Conservation (phyloP, 1,140 invertebrate genomes). For the Drosophila tristis region DNA sequence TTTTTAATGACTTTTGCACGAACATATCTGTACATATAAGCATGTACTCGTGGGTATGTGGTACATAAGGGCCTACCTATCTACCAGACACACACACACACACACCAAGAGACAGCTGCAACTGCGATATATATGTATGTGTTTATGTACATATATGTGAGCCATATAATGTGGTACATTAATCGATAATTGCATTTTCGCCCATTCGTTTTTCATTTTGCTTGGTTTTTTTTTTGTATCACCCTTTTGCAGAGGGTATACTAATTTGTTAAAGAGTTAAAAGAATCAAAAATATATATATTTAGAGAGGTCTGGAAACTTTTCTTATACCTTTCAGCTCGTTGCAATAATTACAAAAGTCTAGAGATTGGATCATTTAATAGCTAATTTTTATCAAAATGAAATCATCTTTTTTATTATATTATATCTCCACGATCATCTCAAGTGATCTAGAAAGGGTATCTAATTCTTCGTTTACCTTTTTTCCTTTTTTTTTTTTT, state of each 20-base stretch:
- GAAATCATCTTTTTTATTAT: no score
- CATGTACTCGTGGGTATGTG: constrained; percentile 13
- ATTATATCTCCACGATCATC: no score
- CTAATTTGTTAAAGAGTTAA: no score
- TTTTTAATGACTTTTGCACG: constrained; percentile 58
- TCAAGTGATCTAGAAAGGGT: no score
- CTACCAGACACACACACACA: constrained; percentile 26
- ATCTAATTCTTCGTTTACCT: neutral
- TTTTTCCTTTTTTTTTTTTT: constrained; percentile 2
- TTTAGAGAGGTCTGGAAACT: no score
- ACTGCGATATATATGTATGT: constrained; percentile 1
- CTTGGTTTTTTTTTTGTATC: constrained; percentile 5
- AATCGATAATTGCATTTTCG: constrained; percentile 80
- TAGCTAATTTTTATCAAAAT: no score
- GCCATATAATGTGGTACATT: constrained; percentile 79
- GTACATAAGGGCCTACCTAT: constrained; percentile 59
- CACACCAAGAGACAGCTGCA: neutral
- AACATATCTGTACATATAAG: constrained; percentile 39
- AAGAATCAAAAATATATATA: no score
- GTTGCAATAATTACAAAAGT: no score
- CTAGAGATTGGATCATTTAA: no score
- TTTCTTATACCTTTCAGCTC: no score
- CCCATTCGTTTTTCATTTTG: constrained; percentile 1
- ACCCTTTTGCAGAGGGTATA: no score
- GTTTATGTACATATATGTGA: constrained; percentile 29